These are phyloP conservation scores for Drosophila putrida DNA, from an alignment of 2,888 invertebrate species.

Conservation along the genomic window DNA sequence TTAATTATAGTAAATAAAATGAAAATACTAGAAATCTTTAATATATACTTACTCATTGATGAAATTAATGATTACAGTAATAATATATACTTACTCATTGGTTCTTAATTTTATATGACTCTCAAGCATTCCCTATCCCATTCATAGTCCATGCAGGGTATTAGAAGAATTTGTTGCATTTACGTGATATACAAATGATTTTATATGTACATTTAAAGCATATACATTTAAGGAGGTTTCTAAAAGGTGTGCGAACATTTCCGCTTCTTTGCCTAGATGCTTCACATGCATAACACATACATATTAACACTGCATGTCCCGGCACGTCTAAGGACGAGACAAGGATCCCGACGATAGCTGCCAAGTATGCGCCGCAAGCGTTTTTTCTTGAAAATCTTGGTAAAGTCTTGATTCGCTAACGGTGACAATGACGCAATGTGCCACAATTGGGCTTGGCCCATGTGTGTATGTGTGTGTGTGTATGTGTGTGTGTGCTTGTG, in stretches of 20 bases:
- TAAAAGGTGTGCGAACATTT: background rate
- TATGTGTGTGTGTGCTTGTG: background rate
- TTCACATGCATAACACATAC: slow-evolving; percentile 9
- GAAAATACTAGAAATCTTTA: too few relatives aligned
- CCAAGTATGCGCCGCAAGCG: slow-evolving; percentile 43
- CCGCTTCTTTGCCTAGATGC: background rate
- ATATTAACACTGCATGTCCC: background rate
- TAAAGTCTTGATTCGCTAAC: slow-evolving; percentile 37
- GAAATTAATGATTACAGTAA: too few relatives aligned
- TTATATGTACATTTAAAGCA: slow-evolving; percentile 7
- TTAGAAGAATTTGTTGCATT: slow-evolving; percentile 5
- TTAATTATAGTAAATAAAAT: too few relatives aligned
- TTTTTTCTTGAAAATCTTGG: slow-evolving; percentile 35
- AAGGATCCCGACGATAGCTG: slow-evolving; percentile 16
- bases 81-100: too few relatives aligned
- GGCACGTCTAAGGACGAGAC: background rate
- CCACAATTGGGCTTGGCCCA: slow-evolving; percentile 25
- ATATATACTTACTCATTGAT: too few relatives aligned
- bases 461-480: slow-evolving; percentile 1
- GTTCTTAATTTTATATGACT: too few relatives aligned
- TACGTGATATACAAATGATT: slow-evolving; percentile 9
- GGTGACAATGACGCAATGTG: slow-evolving; percentile 46
- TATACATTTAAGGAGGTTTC: slow-evolving; percentile 2
- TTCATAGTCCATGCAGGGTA: background rate
- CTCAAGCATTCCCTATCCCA: too few relatives aligned